These are phyloP conservation scores for Arizona elegans DNA, from an alignment of 2,113 vertebrate genomes.

Conservation along the genomic window DNA sequence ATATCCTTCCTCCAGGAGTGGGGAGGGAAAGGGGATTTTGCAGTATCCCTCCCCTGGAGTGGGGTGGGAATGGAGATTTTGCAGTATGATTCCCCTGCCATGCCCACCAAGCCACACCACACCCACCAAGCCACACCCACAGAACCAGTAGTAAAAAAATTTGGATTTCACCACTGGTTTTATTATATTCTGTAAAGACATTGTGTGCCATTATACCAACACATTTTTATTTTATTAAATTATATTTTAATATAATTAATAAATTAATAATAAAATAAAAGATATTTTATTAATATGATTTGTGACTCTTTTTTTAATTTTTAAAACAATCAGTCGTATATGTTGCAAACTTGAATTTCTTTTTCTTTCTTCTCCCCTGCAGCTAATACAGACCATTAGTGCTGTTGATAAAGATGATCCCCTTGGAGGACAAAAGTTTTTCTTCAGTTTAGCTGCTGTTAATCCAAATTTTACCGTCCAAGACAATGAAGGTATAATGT, in stretches of 20 bases:
- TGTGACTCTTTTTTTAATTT: neutral
- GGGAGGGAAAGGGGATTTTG: too few species aligned
- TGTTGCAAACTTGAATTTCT: neutral
- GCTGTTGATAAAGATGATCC: conserved; percentile 96
- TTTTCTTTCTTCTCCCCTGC: conserved; percentile 49
- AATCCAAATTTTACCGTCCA: conserved; percentile 97
- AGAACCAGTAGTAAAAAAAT: too few species aligned
- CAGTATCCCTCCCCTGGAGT: too few species aligned
- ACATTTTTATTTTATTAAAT: too few species aligned
- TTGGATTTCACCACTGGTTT: neutral
- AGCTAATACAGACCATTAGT: conserved; percentile 98
- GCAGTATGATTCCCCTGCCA: too few species aligned
- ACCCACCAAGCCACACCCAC: too few species aligned
- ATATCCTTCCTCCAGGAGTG: too few species aligned
- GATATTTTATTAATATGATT: neutral
- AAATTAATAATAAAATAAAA: too few species aligned
- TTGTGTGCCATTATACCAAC: neutral
- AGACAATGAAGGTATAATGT: conserved; percentile 90
- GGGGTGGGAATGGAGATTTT: too few species aligned
- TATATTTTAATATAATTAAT: too few species aligned
- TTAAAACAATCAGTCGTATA: neutral
- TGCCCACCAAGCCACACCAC: too few species aligned
- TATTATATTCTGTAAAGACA: neutral
- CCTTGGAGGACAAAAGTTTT: conserved; percentile 94
- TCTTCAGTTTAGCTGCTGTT: conserved; percentile 89